Base-by-base conservation (phyloP, 2,888 invertebrate genomes). In the Cephus sareptanus region DNA sequence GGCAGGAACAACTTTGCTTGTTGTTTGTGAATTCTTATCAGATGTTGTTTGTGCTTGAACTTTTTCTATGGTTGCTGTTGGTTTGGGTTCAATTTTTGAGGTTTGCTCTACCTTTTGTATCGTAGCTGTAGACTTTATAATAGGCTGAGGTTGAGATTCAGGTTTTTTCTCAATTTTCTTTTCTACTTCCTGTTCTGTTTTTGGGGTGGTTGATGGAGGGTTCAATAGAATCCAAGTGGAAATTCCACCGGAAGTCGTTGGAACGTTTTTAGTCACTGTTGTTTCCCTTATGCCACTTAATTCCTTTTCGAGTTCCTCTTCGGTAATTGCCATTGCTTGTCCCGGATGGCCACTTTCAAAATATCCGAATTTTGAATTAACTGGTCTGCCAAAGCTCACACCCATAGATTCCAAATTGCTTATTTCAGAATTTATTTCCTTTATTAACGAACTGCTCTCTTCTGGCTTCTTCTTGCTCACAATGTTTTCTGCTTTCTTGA, bases 151-250 rank as follows among this genome's bases (percentile, higher is more conserved):
- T 15, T 68, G 68, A 73, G 75, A 11, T 56, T 78, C 78, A 1
- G 31, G 30, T 23, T 34, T 75, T 75, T 56, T 56, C 35, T 78
- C 75, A 13, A 79, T 79, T 11, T 68, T 77, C 75, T 75, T 82
- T 15, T 82, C 77, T 13, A 78, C 73, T 33, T 71, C 70, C 11
- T 79, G 81, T 11, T 33, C 35, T 0, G 84, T 77, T 70, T 83
- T 87, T 30, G 79, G 80, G 0, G 92, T 92, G n/a, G 91, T 89
- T 3, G 90, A 89, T 31, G 92, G 93, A 12, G 93, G 93, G 85
- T 95, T 96, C 31, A 96, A 89, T 31, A 96, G 92, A 80, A 96
- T 94, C 96, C 96, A 96, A 0, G 96, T 96, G 0, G 96, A 96
- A 80, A 96, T 93, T 1, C 95, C 95, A 87, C 94, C 94, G 77